These are phyloP conservation scores for Anthonomus grandis DNA, from an alignment of 1,140 invertebrate genomes.

Conservation along the genomic window DNA sequence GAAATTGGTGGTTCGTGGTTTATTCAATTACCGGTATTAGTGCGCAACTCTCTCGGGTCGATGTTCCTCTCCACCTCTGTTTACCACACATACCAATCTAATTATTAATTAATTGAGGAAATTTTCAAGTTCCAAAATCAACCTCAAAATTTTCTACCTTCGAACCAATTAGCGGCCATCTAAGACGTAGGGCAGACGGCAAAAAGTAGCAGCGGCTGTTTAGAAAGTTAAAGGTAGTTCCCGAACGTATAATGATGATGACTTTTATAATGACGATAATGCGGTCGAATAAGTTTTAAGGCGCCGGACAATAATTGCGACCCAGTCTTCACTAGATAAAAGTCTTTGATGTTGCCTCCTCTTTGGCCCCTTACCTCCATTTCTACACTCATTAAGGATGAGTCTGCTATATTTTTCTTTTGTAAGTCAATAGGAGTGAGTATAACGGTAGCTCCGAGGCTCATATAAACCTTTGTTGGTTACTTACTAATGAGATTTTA, in stretches of 20 bases:
- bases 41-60: too few relatives aligned
- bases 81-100: too few relatives aligned
- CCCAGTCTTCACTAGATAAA: conserved; percentile 24
- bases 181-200: too few relatives aligned
- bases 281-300: conserved; percentile 33
- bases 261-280: conserved; percentile 40
- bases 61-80: too few relatives aligned
- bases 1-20: conserved; percentile 26
- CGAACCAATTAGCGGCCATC: too few relatives aligned
- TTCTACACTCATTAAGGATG: conserved; percentile 19
- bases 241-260: conserved; percentile 37
- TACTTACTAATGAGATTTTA: too few relatives aligned
- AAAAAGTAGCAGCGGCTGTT: conserved; percentile 22
- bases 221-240: conserved; percentile 27
- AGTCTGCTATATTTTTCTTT: conserved; percentile 20
- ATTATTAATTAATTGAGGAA: too few relatives aligned
- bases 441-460: conserved; percentile 23
- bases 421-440: neutral
- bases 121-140: too few relatives aligned
- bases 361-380: conserved; percentile 15
- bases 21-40: conserved; percentile 27
- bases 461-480: too few relatives aligned
- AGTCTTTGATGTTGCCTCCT: conserved; percentile 23
- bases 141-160: too few relatives aligned
- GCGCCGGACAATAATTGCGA: conserved; percentile 32